Percentiles rank a stretch among this genome's conserved stretches.
phyloP scores from a whole-genome alignment of 1,140 invertebrate species.

The Drosophila suzukii region DNA sequence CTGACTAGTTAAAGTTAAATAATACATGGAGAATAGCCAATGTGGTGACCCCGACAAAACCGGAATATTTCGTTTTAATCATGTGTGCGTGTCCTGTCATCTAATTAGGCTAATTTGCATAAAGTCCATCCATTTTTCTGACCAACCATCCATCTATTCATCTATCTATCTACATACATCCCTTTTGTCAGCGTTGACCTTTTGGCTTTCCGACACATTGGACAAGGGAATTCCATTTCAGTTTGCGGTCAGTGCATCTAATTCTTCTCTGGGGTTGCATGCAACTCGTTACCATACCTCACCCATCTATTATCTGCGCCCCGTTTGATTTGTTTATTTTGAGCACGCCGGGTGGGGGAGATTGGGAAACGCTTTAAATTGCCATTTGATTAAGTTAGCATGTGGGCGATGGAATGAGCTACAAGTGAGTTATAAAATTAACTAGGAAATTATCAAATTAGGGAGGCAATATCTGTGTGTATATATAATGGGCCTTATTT shows the following conservation, averaged over 20 bases:
- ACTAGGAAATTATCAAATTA: slow-evolving; percentile 23
- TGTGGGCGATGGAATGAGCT: slow-evolving; percentile 8
- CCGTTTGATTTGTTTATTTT: slow-evolving; percentile 15
- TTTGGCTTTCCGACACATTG: slow-evolving; percentile 31
- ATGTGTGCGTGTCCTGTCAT: slow-evolving; percentile 39
- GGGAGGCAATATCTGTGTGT: background rate
- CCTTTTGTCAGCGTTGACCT: slow-evolving; percentile 36
- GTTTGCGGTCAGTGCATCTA: slow-evolving; percentile 44
- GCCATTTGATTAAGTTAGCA: slow-evolving; percentile 30
- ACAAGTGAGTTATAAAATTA: slow-evolving; percentile 1
- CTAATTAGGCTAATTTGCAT: slow-evolving; percentile 66
- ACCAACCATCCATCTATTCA: background rate
- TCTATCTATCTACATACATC: slow-evolving; percentile 6
- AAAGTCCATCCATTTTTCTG: slow-evolving; percentile 12
- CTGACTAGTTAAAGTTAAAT: background rate
- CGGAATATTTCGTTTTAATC: slow-evolving; percentile 3
- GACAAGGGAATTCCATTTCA: slow-evolving; percentile 36
- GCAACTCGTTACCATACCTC: slow-evolving; percentile 12
- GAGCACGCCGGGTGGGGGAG: background rate
- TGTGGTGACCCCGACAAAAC: slow-evolving; percentile 9
- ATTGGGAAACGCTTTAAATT: slow-evolving; percentile 25
- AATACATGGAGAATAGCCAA: background rate
- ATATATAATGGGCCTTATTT: background rate
- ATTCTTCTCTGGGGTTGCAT: slow-evolving; percentile 25
- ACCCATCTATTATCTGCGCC: slow-evolving; percentile 20